Conservation (phyloP, 1,140 invertebrate genomes). For the Tetragnatha versicolor region DNA sequence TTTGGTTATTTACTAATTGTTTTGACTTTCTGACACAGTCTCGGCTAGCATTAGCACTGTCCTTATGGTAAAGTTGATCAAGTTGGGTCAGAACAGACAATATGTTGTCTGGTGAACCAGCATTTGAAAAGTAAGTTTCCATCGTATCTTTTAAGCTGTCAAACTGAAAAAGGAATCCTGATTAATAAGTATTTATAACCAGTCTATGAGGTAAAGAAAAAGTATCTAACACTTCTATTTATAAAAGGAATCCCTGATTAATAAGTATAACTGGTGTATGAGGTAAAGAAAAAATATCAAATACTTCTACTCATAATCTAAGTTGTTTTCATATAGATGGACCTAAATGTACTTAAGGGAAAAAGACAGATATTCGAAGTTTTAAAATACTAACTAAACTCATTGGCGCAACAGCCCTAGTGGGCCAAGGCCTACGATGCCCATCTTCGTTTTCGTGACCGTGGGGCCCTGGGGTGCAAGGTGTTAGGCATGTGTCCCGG, state of each 20-base stretch:
- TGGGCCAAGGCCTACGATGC: too few relatives aligned
- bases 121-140: background rate
- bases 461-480: too few relatives aligned
- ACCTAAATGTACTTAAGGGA: too few relatives aligned
- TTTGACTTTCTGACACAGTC: background rate
- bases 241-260: background rate
- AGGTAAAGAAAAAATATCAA: background rate
- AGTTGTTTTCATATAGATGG: too few relatives aligned
- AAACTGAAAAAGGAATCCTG: background rate
- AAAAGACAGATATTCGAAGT: too few relatives aligned
- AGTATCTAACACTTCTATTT: background rate
- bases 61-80: background rate
- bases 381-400: too few relatives aligned
- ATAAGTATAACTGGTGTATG: too few relatives aligned
- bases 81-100: background rate
- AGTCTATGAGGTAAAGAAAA: background rate
- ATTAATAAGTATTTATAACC: background rate
- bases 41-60: background rate
- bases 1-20: background rate
- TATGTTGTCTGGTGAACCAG: background rate
- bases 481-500: too few relatives aligned
- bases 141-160: background rate
- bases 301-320: background rate
- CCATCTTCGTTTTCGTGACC: too few relatives aligned
- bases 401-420: too few relatives aligned